Conservation (phyloP, 1,140 invertebrate species). For the Mizuhopecten yessoensis region DNA sequence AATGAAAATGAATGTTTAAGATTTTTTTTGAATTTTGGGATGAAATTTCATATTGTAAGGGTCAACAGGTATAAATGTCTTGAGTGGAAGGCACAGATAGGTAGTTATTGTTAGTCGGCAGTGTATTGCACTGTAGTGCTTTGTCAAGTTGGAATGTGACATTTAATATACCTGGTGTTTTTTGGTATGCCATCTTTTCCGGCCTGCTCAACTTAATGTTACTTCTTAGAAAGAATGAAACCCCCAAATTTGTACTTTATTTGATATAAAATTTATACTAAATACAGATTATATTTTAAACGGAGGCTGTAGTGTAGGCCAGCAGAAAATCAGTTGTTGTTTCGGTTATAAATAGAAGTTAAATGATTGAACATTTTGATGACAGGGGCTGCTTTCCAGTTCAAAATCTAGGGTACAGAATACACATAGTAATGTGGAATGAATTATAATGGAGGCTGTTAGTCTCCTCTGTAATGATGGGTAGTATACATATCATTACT, state of each 20-base stretch:
- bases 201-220: neutral
- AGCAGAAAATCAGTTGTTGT: neutral
- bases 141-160: conserved; percentile 33
- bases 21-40: neutral
- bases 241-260: neutral
- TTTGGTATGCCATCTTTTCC: neutral
- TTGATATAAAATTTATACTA: neutral
- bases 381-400: neutral
- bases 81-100: neutral
- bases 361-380: neutral
- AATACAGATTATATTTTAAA: neutral
- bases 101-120: neutral
- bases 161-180: neutral
- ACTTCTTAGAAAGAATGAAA: neutral
- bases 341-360: neutral
- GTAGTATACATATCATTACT: conserved; percentile 12
- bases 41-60: neutral
- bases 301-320: neutral
- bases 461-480: neutral
- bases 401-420: neutral
- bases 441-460: conserved; percentile 36
- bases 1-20: neutral
- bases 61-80: conserved; percentile 33
- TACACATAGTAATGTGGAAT: neutral
- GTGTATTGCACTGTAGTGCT: conserved; percentile 30